Percentiles rank a stretch among this genome's conserved stretches.
These are phyloP conservation scores for Egretta garzetta DNA, from an alignment of 2,113 vertebrate genomes.

Conservation along the genomic window DNA sequence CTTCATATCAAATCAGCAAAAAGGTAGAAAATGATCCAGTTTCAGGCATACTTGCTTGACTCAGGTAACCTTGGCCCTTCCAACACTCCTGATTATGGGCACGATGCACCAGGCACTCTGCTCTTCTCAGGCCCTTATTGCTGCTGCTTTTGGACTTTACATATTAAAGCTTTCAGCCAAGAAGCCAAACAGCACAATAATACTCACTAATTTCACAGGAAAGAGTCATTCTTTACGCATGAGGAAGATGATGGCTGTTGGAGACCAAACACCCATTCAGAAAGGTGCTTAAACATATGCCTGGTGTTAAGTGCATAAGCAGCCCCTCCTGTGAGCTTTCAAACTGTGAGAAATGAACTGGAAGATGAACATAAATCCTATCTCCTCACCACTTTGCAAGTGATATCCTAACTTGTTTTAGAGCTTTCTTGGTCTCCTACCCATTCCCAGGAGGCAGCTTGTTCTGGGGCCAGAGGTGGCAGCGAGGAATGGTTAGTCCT, in stretches of 20 bases:
- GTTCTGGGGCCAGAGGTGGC: rapidly evolving
- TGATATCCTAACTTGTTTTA: neutral
- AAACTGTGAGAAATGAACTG: neutral
- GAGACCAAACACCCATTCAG: neutral
- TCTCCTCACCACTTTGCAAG: neutral
- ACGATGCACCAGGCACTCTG: neutral
- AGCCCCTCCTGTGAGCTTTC: neutral
- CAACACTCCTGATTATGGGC: neutral
- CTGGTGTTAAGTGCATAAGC: neutral
- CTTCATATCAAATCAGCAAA: slow-evolving; percentile 2
- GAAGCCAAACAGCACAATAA: neutral
- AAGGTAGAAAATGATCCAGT: neutral
- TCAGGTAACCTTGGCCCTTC: neutral
- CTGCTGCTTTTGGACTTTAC: neutral
- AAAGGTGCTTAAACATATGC: neutral
- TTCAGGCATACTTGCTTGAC: neutral
- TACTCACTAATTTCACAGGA: neutral
- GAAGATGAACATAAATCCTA: neutral
- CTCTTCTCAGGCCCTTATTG: neutral
- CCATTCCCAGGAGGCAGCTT: neutral
- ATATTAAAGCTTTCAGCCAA: neutral
- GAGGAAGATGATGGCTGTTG: neutral
- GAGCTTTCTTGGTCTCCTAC: neutral
- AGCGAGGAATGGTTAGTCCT: neutral
- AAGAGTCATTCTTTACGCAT: neutral